Conservation (phyloP, 2,113 vertebrate genomes). For the Pelmatolapia mariae region DNA sequence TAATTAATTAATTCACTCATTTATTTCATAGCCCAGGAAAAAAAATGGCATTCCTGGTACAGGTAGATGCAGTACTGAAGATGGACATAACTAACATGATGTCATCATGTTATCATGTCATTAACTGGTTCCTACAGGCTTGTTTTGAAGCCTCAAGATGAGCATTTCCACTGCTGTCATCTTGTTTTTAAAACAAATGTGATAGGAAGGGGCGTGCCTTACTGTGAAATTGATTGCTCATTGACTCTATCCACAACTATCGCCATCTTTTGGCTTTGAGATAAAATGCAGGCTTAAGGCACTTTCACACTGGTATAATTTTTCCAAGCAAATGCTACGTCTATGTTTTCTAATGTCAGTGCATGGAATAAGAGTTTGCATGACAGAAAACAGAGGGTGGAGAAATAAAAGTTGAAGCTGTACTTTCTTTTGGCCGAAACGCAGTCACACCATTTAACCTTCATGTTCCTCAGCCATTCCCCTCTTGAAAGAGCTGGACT, state of each 20-base stretch:
- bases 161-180: not conserved
- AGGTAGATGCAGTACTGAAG: not conserved
- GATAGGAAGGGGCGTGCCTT: not conserved
- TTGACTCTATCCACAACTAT: not conserved
- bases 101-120: not conserved
- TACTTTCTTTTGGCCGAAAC: not conserved
- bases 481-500: not conserved
- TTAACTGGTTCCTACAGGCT: not conserved
- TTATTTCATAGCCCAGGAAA: not conserved
- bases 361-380: not conserved
- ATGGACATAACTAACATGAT: not conserved
- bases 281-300: not conserved
- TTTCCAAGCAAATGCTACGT: not conserved
- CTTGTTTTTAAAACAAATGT: not conserved
- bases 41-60: not conserved
- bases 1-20: not conserved
- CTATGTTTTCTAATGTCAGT: not conserved
- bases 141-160: not conserved
- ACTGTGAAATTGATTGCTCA: not conserved
- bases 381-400: not conserved
- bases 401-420: not conserved
- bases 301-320: not conserved
- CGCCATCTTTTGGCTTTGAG: not conserved
- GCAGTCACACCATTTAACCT: not conserved
- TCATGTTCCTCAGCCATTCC: not conserved